Evolutionary conservation across 1,140 invertebrate genomes (phyloP).

Genomic region (Batillaria attramentaria): DNA sequence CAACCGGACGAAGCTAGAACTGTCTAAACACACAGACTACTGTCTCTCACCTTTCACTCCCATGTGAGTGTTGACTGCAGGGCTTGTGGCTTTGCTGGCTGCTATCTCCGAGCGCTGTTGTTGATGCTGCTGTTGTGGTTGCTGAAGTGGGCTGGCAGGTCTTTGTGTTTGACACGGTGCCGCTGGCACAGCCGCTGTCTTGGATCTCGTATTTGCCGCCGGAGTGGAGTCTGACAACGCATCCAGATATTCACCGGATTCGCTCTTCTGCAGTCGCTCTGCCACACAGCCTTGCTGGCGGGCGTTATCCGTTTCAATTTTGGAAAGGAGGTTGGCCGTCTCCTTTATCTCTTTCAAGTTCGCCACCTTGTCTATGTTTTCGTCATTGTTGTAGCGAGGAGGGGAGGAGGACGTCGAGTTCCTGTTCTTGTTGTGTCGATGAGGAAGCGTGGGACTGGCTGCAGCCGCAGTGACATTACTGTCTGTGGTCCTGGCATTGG

Average conservation of each 20-base stretch:
- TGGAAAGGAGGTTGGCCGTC: conserved; percentile 50
- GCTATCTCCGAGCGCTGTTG: conserved; percentile 11
- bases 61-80: too few species aligned
- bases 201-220: conserved; percentile 24
- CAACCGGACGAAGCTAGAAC: too few species aligned
- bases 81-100: too few species aligned
- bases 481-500: too few species aligned
- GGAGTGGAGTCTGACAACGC: conserved; percentile 58
- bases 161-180: not conserved
- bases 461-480: not conserved
- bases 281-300: conserved; percentile 30
- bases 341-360: conserved; percentile 58
- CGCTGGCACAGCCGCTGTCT: not conserved
- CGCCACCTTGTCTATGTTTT: conserved; percentile 35
- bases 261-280: conserved; percentile 43
- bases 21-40: too few species aligned
- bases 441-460: not conserved
- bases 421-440: conserved; percentile 28
- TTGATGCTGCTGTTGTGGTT: conserved; percentile 13
- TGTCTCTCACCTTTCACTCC: too few species aligned
- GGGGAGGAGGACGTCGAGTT: conserved; percentile 14
- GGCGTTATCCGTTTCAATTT: conserved; percentile 40
- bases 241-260: conserved; percentile 63
- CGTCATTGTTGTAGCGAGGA: not conserved
- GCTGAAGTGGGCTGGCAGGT: conserved; percentile 1